Base-by-base conservation (phyloP, 2,797 vertebrate genomes). In the Balearica regulorum region DNA sequence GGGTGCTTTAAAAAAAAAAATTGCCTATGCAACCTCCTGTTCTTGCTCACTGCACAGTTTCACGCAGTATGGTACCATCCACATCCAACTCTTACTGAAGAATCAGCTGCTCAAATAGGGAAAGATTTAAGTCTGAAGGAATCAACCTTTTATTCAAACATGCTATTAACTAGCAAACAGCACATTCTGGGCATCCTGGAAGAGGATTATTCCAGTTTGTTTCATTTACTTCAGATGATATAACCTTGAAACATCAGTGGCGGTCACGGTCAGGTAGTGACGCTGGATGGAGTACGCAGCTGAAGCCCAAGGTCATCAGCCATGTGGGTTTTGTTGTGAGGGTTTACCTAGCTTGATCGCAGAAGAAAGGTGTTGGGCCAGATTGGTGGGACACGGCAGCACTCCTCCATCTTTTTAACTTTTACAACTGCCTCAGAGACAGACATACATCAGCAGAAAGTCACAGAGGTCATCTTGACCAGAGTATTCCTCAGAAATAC, bases 321-420 rank as follows among this genome's bases (percentile, higher is more conserved):
- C 0, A 0, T 18, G 21, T 16, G 79, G 26, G 41, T 33, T 94
- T 66, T 57, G 5, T 87, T 48, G 43, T 55, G 5, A 54, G 98
- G 98, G 98, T 98, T 73, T 98, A 98, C 93, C 98, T 98, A 98
- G 98, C 98, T 13, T 97, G 97, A 73, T 98, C 98, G 93, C 98
- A 98, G 95, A 57, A 83, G 8, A 95, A 98, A 54, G 89, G 93
- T 89, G 97, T 73, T n/a, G 92, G 97, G 13, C 93, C 97, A 0
- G 89, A 98, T 46, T 86, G 98, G 15, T 98, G 97, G 43, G 98
- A 98, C 16, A 90, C 98, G 13, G 97, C 98, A n/a, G 98, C 97
- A 43, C 97, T 98, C 49, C 98, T 99, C 80, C 98, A 98, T 96
- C 97, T 98, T 78, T 98, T 99, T 90, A 98, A 97, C 95, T 97